Percentiles rank a stretch among this genome's conserved stretches.
phyloP scores from a whole-genome alignment of 23 tunicate genomes.

The Botrylloides violaceus region DNA sequence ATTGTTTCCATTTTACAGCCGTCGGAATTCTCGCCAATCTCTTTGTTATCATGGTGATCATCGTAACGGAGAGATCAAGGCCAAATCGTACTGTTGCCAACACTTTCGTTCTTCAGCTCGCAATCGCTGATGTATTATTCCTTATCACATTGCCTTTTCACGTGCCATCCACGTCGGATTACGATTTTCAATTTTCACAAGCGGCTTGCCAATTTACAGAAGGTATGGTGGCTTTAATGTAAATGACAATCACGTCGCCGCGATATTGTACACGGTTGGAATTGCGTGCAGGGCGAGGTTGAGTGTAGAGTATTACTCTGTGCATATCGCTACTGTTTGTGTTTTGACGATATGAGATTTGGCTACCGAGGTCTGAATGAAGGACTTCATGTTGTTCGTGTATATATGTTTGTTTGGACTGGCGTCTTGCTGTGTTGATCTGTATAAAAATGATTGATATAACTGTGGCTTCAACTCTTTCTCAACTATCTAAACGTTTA shows the following conservation, averaged over 20 bases:
- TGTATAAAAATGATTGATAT: no score
- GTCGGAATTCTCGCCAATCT: slow-evolving; percentile 64
- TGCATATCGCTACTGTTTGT: no score
- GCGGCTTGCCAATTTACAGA: slow-evolving; percentile 48
- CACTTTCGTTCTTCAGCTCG: slow-evolving; percentile 58
- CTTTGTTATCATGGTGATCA: slow-evolving; percentile 45
- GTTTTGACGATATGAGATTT: no score
- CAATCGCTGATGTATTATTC: slow-evolving; percentile 78
- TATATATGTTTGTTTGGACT: no score
- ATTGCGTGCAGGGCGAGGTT: no score
- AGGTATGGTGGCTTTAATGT: slow-evolving; percentile 31
- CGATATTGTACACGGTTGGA: no score
- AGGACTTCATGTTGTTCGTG: no score
- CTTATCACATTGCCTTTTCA: slow-evolving; percentile 54
- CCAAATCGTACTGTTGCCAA: slow-evolving; percentile 69
- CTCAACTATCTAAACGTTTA: no score
- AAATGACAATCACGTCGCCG: neutral
- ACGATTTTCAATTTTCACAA: slow-evolving; percentile 35
- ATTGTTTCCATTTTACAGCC: slow-evolving; percentile 52
- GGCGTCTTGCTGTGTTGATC: no score
- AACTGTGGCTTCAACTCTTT: no score
- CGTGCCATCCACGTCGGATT: slow-evolving; percentile 34
- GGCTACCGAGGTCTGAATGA: no score
- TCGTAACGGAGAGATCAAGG: slow-evolving; percentile 50
- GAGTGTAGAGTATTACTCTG: no score